Conservation (phyloP, 2,797 vertebrate species). For the Darevskia mixta region DNA sequence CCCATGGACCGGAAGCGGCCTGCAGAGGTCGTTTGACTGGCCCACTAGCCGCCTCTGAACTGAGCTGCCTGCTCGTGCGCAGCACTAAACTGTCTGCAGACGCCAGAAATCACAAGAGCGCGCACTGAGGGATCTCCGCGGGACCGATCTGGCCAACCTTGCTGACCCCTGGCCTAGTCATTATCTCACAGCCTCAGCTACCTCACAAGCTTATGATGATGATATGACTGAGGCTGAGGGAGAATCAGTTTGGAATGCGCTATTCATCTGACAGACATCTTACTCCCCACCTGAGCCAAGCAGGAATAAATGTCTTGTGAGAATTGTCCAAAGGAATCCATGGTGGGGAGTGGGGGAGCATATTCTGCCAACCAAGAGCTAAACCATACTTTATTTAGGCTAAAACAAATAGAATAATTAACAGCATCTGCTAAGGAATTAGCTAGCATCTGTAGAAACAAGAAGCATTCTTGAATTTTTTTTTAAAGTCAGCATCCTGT, state of each 20-base stretch:
- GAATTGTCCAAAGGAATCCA: constrained; percentile 59
- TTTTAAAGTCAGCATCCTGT: background rate
- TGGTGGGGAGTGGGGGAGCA: constrained; percentile 38
- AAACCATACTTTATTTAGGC: constrained; percentile 53
- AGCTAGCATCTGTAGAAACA: constrained; percentile 21
- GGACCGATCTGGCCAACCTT: no score
- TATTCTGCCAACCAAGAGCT: constrained; percentile 51
- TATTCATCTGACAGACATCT: constrained; percentile 29
- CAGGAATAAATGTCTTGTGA: background rate
- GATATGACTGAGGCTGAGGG: background rate
- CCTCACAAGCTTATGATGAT: background rate
- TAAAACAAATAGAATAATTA: constrained; percentile 56
- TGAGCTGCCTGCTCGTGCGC: no score
- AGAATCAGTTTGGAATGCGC: constrained; percentile 15
- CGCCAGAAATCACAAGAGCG: no score
- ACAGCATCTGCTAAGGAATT: constrained; percentile 51
- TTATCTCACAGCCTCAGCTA: background rate
- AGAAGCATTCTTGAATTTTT: constrained; percentile 23
- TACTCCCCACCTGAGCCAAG: constrained; percentile 42
- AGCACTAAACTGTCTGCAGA: no score
- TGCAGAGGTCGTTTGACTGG: no score
- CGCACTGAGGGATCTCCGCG: no score
- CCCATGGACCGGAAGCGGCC: no score
- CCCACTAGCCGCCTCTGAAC: no score
- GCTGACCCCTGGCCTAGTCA: background rate